A percentile compares a stretch with the other conserved stretches of the same genome.
phyloP scores from a whole-genome alignment of 2,113 vertebrate genomes.

The Phalacrocorax carbo region DNA sequence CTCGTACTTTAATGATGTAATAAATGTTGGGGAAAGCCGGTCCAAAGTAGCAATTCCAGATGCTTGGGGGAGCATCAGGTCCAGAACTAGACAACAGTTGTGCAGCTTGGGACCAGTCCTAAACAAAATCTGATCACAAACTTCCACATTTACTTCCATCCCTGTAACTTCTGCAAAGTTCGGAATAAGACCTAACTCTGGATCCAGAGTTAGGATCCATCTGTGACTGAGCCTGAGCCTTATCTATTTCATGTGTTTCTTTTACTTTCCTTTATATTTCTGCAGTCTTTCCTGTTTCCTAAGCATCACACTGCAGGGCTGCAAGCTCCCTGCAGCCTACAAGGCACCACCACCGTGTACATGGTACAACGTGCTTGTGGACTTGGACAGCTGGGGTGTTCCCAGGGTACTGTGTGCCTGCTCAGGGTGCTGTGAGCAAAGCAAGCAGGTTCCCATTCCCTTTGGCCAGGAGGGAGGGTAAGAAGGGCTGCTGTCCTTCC shows the following conservation, averaged over 20 bases:
- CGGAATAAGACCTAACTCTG: neutral
- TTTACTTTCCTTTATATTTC: neutral
- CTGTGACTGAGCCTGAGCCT: neutral
- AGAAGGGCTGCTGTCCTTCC: neutral
- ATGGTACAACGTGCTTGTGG: fast-evolving
- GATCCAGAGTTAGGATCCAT: neutral
- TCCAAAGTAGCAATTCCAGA: neutral
- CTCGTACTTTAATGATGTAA: neutral
- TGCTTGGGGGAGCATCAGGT: neutral
- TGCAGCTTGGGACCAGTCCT: neutral
- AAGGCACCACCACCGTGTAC: neutral
- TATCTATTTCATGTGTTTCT: neutral
- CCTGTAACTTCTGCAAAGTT: neutral
- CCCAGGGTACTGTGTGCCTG: fast-evolving
- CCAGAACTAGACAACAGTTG: neutral
- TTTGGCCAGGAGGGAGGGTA: neutral
- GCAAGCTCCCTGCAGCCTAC: neutral
- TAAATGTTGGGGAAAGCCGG: neutral
- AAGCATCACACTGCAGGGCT: neutral
- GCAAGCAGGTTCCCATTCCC: neutral
- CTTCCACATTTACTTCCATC: neutral
- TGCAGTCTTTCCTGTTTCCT: neutral
- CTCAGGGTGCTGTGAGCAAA: neutral
- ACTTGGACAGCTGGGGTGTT: neutral
- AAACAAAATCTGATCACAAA: neutral